phyloP scores from a whole-genome alignment of 2,113 vertebrate genomes.

The Scalopus aquaticus region DNA sequence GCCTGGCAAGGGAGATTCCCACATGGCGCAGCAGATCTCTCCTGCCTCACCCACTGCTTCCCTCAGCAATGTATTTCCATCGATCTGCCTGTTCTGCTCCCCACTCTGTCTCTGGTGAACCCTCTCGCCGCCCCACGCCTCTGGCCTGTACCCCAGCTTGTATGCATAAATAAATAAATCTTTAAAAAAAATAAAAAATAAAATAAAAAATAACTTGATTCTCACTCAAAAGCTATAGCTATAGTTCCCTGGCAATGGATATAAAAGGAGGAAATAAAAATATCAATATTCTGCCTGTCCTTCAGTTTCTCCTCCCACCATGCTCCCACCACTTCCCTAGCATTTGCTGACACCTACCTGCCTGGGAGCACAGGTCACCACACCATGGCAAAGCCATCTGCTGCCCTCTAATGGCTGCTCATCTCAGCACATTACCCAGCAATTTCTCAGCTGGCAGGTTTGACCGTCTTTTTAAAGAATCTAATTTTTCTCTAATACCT shows the following conservation, averaged over 20 bases:
- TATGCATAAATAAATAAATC: no score
- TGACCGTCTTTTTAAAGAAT: neutral
- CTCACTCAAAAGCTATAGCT: neutral
- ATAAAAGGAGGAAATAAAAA: neutral
- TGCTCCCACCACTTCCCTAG: no score
- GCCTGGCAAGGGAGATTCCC: no score
- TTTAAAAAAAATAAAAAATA: no score
- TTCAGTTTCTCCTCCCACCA: fast-evolving
- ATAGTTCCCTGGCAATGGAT: neutral
- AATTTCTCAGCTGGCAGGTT: neutral
- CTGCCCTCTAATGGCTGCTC: neutral
- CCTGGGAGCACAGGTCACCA: fast-evolving
- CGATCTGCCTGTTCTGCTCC: no score
- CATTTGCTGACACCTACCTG: fast-evolving
- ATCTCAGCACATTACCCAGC: neutral
- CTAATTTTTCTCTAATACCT: neutral
- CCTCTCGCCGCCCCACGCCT: no score
- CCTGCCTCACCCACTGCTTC: no score
- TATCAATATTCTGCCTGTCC: neutral
- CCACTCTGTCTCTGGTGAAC: no score
- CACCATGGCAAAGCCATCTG: neutral
- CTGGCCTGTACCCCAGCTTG: no score
- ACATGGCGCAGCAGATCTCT: no score
- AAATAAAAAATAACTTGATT: conserved; percentile 3
- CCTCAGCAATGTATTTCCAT: no score